Evolutionary conservation across 2,797 vertebrate species (phyloP).

Genomic region (Diglossa cyanea): DNA sequence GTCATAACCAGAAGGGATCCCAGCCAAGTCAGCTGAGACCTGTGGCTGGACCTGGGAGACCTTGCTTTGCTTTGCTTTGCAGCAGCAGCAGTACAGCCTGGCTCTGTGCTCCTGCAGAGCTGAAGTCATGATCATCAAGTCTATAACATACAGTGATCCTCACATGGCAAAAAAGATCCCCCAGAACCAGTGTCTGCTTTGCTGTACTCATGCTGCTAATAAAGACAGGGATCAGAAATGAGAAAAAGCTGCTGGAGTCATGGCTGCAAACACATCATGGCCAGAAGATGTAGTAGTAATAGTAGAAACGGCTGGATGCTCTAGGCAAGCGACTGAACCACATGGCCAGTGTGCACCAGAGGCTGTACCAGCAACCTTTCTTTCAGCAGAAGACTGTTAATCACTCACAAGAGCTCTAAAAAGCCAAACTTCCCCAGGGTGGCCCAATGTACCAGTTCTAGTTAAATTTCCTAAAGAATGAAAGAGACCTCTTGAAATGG

Average conservation of each 20-base stretch:
- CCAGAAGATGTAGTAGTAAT: not conserved
- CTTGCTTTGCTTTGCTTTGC: not conserved
- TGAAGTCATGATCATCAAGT: not conserved
- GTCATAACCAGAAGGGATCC: not conserved
- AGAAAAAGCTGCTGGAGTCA: not conserved
- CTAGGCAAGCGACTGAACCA: not conserved
- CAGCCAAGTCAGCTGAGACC: not conserved
- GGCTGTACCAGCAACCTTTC: not conserved
- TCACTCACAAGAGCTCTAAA: not conserved
- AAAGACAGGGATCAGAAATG: not conserved
- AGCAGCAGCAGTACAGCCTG: not conserved
- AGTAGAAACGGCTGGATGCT: not conserved
- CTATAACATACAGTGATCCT: not conserved
- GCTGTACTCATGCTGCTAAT: not conserved
- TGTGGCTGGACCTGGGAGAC: accelerated
- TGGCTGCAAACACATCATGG: not conserved
- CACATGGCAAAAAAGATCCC: not conserved
- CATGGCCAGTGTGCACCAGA: not conserved
- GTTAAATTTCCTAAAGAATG: not conserved
- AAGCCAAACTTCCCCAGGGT: not conserved
- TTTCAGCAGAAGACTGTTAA: not conserved
- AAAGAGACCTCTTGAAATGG: not conserved
- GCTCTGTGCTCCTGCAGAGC: not conserved
- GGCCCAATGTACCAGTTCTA: not conserved
- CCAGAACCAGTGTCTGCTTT: not conserved